These are phyloP conservation scores for Lepeophtheirus nordmannii DNA, from an alignment of 2,888 invertebrate genomes.

Conservation along the genomic window DNA sequence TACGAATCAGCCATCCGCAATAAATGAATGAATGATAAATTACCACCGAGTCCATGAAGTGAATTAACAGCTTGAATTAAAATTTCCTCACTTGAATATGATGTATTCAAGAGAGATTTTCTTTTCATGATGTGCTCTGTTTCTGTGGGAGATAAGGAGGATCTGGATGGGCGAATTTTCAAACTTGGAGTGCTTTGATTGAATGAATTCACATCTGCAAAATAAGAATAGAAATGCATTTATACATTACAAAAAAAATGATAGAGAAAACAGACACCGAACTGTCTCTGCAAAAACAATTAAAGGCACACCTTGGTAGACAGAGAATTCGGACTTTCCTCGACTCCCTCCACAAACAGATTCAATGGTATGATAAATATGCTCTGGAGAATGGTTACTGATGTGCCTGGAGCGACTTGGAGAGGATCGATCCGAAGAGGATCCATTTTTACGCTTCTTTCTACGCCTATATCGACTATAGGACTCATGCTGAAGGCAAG, in stretches of 20 bases:
- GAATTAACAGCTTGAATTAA: conserved; percentile 16
- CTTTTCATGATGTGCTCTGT: background rate
- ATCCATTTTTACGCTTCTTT: conserved; percentile 1
- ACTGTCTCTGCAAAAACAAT: background rate
- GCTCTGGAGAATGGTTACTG: conserved; percentile 16
- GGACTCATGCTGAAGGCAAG: conserved; percentile 9
- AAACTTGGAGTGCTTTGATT: conserved; percentile 11
- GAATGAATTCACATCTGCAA: background rate
- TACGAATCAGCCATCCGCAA: background rate
- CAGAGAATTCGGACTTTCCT: background rate
- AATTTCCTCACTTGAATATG: conserved; percentile 22
- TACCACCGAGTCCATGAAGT: conserved; percentile 17
- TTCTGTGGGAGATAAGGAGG: background rate
- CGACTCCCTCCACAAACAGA: background rate
- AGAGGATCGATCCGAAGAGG: background rate
- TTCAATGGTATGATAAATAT: conserved; percentile 24
- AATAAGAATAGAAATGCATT: background rate
- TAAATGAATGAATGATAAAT: background rate
- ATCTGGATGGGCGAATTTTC: conserved; percentile 5
- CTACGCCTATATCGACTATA: conserved; percentile 8
- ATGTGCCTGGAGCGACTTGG: background rate
- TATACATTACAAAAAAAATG: background rate
- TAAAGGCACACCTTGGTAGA: background rate
- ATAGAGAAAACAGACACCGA: no score
- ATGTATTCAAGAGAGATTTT: conserved; percentile 16